Evolutionary conservation across 2,113 vertebrate genomes (phyloP).

Genomic region (Strigops habroptila): DNA sequence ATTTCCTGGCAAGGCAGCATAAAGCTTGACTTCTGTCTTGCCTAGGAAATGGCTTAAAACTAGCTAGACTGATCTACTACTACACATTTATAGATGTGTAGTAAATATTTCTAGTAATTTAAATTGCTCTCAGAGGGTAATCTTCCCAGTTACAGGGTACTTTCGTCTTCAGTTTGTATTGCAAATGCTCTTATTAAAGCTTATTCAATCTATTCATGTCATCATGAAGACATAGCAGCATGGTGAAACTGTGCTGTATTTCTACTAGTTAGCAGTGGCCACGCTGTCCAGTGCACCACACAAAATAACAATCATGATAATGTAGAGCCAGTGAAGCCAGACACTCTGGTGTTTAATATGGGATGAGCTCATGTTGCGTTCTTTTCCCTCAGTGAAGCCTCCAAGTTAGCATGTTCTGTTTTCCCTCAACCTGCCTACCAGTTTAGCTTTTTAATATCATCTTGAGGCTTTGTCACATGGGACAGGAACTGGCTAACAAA

Average conservation of each 20-base stretch:
- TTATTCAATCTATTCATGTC: background rate
- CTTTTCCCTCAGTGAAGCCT: background rate
- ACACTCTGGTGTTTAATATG: background rate
- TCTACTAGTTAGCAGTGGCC: background rate
- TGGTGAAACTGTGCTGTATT: background rate
- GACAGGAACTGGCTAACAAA: background rate
- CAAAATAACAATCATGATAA: background rate
- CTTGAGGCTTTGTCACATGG: background rate
- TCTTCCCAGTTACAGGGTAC: background rate
- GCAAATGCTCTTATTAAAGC: background rate
- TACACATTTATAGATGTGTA: background rate
- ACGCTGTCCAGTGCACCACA: background rate
- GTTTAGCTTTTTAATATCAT: background rate
- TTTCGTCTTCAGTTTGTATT: background rate
- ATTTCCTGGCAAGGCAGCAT: background rate
- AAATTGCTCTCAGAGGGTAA: background rate
- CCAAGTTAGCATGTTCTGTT: background rate
- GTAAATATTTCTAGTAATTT: background rate
- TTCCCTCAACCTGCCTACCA: background rate
- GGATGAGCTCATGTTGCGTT: background rate
- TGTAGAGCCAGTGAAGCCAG: background rate
- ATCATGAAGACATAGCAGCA: background rate
- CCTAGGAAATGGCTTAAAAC: background rate
- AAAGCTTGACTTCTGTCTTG: background rate
- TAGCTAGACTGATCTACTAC: background rate